Percentiles rank a stretch among this genome's conserved stretches.
Evolutionary conservation across 2,888 invertebrate genomes (phyloP).

Genomic region (Nowickia ferox): DNA sequence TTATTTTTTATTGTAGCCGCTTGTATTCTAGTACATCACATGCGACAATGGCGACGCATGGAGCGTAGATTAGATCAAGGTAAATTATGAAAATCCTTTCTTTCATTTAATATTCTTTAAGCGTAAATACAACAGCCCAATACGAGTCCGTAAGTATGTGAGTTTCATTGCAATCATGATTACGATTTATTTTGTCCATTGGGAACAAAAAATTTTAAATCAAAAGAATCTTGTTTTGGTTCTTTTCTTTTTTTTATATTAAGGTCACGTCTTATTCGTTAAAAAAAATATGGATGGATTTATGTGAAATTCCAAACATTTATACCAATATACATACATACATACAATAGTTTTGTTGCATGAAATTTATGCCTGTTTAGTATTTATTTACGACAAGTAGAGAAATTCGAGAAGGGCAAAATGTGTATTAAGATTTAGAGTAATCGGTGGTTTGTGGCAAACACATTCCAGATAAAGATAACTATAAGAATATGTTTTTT

Average conservation of each 20-base stretch:
- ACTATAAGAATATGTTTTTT: too few relatives aligned
- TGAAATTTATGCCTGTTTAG: neutral
- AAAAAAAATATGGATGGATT: constrained; percentile 24
- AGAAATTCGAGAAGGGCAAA: neutral
- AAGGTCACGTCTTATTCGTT: constrained; percentile 63
- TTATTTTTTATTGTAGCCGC: constrained; percentile 91
- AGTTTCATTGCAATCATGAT: constrained; percentile 60
- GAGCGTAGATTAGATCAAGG: constrained; percentile 91
- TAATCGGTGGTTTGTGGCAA: constrained; percentile 12
- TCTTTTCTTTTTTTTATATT: constrained; percentile 41
- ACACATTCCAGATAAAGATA: neutral
- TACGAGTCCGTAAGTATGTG: neutral
- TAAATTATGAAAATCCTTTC: constrained; percentile 82
- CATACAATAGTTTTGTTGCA: constrained; percentile 14
- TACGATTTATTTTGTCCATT: constrained; percentile 47
- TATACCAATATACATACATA: neutral
- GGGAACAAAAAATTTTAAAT: constrained; percentile 25
- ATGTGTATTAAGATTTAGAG: neutral
- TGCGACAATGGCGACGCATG: constrained; percentile 91
- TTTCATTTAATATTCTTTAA: constrained; percentile 58
- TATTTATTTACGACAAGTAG: neutral
- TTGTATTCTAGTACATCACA: constrained; percentile 90
- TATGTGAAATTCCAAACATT: constrained; percentile 75
- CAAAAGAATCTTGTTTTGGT: constrained; percentile 32
- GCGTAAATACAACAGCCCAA: constrained; percentile 43